Percentiles rank a stretch among this genome's conserved stretches.
These are phyloP conservation scores for Chloroceryle inda DNA, from an alignment of 2,797 vertebrate species.

Conservation along the genomic window DNA sequence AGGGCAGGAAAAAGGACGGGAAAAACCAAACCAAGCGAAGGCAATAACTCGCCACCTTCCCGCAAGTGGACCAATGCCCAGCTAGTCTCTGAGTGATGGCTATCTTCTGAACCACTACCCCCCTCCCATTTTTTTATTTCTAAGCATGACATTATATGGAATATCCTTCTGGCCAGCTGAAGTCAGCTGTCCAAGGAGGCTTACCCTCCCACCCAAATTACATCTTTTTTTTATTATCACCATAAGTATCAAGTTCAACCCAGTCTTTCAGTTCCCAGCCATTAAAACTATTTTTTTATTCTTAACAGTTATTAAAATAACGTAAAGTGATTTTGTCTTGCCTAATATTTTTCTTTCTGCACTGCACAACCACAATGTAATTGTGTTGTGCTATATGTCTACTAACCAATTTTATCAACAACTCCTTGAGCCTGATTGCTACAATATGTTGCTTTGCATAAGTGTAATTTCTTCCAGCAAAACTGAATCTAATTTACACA, in stretches of 20 bases:
- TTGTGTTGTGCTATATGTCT: background rate
- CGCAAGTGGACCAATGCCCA: background rate
- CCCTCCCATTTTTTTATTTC: background rate
- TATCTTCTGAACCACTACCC: background rate
- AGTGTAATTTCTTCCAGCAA: background rate
- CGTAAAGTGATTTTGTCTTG: background rate
- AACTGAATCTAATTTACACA: background rate
- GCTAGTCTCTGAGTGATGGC: background rate
- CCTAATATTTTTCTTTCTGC: background rate
- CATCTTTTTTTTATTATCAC: background rate
- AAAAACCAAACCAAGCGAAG: fast-evolving
- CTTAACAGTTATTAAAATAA: background rate
- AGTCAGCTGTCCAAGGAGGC: background rate
- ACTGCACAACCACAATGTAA: background rate
- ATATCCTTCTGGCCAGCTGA: background rate
- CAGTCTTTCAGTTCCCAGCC: background rate
- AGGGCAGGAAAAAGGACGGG: fast-evolving
- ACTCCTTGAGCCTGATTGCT: background rate
- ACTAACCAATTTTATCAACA: background rate
- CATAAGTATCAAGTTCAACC: background rate
- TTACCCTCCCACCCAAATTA: background rate
- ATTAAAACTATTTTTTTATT: background rate
- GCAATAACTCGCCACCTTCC: background rate
- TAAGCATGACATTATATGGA: background rate
- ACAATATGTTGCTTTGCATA: background rate